Evolutionary conservation across 53 echinoderm and acorn worm genomes (phyloP).

Genomic region (Echinarachnius parma): DNA sequence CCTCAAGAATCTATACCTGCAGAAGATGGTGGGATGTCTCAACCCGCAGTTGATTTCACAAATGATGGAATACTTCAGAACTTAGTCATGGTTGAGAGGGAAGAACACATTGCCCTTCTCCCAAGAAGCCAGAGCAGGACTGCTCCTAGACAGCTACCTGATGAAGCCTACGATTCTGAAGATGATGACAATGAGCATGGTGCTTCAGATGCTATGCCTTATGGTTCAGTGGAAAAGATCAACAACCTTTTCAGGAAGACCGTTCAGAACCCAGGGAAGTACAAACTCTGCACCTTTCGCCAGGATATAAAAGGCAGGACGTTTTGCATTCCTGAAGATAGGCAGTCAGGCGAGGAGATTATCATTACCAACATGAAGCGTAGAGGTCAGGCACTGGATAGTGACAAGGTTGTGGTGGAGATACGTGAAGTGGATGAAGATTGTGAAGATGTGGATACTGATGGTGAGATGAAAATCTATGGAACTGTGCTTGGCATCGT

Average conservation of each 20-base stretch:
- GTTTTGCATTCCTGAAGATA: slow-evolving; percentile 65
- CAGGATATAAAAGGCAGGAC: slow-evolving; percentile 63
- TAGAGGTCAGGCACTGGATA: slow-evolving; percentile 70
- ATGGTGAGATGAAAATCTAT: slow-evolving; percentile 52
- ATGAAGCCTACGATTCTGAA: slow-evolving; percentile 21
- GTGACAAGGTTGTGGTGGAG: slow-evolving; percentile 71
- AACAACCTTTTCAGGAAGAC: slow-evolving; percentile 15
- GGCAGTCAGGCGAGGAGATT: slow-evolving; percentile 58
- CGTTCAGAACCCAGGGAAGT: slow-evolving; percentile 56
- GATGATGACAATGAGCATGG: slow-evolving; percentile 16
- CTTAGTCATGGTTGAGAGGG: no score
- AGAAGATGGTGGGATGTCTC: no score
- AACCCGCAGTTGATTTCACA: no score
- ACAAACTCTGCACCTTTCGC: slow-evolving; percentile 75
- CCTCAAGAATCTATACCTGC: no score
- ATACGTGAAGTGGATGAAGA: slow-evolving; percentile 58
- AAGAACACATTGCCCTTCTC: no score
- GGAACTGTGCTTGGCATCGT: slow-evolving; percentile 72
- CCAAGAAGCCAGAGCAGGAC: no score
- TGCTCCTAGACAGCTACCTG: no score
- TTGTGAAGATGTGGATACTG: slow-evolving; percentile 16
- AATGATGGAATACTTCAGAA: no score
- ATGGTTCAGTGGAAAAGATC: no score
- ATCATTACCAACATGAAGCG: slow-evolving; percentile 66
- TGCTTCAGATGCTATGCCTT: no score